These are phyloP conservation scores for Apamea sordens DNA, from an alignment of 2,888 invertebrate species.

Conservation along the genomic window DNA sequence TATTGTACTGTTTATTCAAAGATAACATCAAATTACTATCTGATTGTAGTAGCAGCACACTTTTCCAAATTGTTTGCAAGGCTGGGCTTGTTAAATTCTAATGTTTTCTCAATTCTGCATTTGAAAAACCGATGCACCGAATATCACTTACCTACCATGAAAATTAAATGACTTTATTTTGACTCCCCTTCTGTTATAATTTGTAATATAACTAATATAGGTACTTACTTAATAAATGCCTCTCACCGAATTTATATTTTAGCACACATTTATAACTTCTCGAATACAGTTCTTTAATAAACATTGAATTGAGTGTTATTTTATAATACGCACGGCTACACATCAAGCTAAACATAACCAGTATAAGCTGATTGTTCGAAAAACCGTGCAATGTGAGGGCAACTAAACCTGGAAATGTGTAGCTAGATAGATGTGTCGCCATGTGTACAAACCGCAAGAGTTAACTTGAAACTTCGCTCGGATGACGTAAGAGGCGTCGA, in stretches of 20 bases:
- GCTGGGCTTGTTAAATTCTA: background rate
- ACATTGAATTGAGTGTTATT: conserved; percentile 43
- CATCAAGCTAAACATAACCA: background rate
- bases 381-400: background rate
- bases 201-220: conserved; percentile 61
- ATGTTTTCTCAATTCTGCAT: conserved; percentile 10
- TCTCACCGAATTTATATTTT: conserved; percentile 88
- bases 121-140: conserved; percentile 1
- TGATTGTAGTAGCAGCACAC: conserved; percentile 1
- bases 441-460: no score
- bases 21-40: background rate
- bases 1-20: conserved; percentile 20
- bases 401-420: background rate
- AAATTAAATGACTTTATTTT: conserved; percentile 22
- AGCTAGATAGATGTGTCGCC: background rate
- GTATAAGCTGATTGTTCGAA: background rate
- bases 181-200: conserved; percentile 23
- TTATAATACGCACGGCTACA: background rate
- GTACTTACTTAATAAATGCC: conserved; percentile 76
- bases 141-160: conserved; percentile 4
- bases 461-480: no score
- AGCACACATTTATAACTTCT: conserved; percentile 72
- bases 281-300: conserved; percentile 63
- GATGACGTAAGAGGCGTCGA: no score
- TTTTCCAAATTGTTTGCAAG: background rate